Base-by-base conservation (phyloP, 1,140 invertebrate genomes). In the Ectropis grisescens region DNA sequence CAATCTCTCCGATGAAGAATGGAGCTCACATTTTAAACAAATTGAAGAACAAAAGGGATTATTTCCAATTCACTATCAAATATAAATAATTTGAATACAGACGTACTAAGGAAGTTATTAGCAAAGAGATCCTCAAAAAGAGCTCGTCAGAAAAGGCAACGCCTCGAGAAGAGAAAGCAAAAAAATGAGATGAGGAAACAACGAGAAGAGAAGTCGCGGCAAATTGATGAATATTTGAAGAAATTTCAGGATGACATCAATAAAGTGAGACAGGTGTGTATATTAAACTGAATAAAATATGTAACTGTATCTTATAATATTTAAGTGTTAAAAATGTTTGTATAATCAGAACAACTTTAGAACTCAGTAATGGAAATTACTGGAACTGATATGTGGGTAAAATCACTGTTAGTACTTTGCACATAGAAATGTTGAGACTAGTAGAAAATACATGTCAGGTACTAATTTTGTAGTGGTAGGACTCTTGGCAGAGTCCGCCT, bases 201-300 rank as follows among this genome's bases (percentile, higher is more conserved):
- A 53, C 71, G 45, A 26, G 56, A 61, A 55, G 78, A 71, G 69
- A 71, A 58, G 57, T 84, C 59, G 49, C 71, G 82, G 61, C 79
- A 82, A 49, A 90, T 87, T 56, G 84, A 84, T 84, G 83, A 85
- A 57, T 90, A 82, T 83, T 70, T 85, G 41, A 82, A 67, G 57
- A 85, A 81, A 49, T 84, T 85, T 46, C 82, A 88, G 49, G 85
- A 88, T 58, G 72, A 86, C 31, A 85, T 89, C 16, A 80, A 88
- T 33, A 85, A 79, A 43, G 82, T 82, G 28, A 88, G 89, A 69
- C 76, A 84, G 79, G 86, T 87, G 66, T 49, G 27, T 13, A 29
- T 6, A 2, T 6, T 26, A 6, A n/a, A 6, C 11, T 26, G 7
- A 6, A n/a, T n/a, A n/a, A n/a, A n/a, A n/a, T n/a, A n/a, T n/a